Percentiles rank a stretch among this genome's conserved stretches.
Conservation (phyloP, 2,888 invertebrate species). For the Caenorhabditis sp. region DNA sequence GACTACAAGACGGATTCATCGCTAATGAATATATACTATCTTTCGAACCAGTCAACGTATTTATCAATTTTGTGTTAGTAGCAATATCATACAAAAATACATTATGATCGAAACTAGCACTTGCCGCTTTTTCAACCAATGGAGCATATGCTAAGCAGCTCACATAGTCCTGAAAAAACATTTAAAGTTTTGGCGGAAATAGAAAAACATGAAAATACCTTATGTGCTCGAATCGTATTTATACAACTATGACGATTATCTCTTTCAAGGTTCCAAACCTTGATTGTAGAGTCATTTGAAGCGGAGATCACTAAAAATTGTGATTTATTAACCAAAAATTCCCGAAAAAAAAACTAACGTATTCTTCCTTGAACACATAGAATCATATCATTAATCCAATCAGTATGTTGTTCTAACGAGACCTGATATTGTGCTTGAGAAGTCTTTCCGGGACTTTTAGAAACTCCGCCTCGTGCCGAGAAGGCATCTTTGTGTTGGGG, state of each 20-base stretch:
- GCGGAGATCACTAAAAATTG: conserved; percentile 89
- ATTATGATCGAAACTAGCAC: conserved; percentile 92
- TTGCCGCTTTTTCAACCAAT: conserved; percentile 88
- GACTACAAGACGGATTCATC: conserved; percentile 94
- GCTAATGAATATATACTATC: conserved; percentile 98
- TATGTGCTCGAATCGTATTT: conserved; percentile 96
- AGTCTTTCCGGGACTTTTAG: conserved; percentile 20
- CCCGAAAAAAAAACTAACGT: conserved; percentile 75
- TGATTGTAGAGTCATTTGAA: conserved; percentile 97
- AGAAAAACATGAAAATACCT: too few species aligned
- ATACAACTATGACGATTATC: conserved; percentile 85
- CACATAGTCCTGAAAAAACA: conserved; percentile 86
- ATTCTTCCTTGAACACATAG: conserved; percentile 95
- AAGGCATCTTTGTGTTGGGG: conserved; percentile 44
- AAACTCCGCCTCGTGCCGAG: conserved; percentile 34
- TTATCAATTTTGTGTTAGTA: conserved; percentile 93
- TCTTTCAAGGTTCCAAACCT: conserved; percentile 91
- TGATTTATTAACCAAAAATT: not conserved
- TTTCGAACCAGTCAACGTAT: conserved; percentile 93
- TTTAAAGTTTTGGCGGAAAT: too few species aligned
- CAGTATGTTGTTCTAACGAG: conserved; percentile 99
- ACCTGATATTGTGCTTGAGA: conserved; percentile 80
- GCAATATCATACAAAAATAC: conserved; percentile 99
- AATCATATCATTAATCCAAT: conserved; percentile 99
- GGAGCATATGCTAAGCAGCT: conserved; percentile 96